phyloP scores from a whole-genome alignment of 2,113 vertebrate genomes.

The Varanus salvator region DNA sequence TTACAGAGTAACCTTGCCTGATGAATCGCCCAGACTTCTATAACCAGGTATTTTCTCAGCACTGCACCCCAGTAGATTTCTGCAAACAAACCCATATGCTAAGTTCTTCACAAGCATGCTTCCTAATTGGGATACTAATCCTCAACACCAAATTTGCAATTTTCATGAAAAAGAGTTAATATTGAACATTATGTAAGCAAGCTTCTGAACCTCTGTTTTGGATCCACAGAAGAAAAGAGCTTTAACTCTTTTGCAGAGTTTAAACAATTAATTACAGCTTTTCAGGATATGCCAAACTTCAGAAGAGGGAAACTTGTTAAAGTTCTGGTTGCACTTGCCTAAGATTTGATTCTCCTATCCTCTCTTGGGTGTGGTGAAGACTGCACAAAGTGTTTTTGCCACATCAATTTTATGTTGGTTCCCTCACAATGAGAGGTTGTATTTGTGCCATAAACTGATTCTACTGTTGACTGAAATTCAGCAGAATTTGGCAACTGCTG shows the following conservation, averaged over 20 bases:
- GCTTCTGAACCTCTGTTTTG: too few species aligned
- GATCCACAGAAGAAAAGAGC: neutral
- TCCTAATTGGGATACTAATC: neutral
- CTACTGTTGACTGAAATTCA: neutral
- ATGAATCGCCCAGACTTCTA: neutral
- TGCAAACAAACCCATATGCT: neutral
- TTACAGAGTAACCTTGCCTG: neutral
- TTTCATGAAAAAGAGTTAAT: neutral
- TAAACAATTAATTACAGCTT: slow-evolving; percentile 18
- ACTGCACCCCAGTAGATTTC: neutral
- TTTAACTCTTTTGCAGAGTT: neutral
- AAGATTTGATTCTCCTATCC: neutral
- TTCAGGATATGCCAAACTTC: accelerated
- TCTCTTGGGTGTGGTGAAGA: neutral
- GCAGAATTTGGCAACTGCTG: neutral
- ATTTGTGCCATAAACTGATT: neutral
- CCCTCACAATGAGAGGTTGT: neutral
- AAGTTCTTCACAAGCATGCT: neutral
- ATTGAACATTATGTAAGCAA: too few species aligned
- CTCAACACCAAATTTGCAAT: neutral
- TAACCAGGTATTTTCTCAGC: neutral
- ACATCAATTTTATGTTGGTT: neutral
- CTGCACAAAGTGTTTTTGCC: neutral
- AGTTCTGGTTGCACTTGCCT: accelerated
- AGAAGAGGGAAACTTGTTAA: neutral